phyloP scores from a whole-genome alignment of 2,888 invertebrate genomes.

The Rhingia campestris region DNA sequence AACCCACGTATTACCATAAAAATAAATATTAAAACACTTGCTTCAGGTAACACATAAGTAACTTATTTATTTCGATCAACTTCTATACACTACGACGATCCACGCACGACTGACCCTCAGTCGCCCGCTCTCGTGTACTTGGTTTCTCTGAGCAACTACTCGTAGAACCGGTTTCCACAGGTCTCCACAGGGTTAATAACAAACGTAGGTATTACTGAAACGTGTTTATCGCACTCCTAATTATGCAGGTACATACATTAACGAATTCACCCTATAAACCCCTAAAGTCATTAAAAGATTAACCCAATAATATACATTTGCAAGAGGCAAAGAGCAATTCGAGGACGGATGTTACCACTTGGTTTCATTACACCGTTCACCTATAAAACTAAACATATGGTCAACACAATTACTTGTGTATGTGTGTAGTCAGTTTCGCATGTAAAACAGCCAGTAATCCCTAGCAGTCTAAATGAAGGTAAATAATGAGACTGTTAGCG shows the following conservation, averaged over 20 bases:
- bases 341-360: slow-evolving; percentile 42
- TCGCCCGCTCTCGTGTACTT: too few relatives aligned
- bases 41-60: too few relatives aligned
- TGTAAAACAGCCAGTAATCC: slow-evolving; percentile 61
- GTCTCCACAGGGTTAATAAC: too few relatives aligned
- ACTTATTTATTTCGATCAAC: too few relatives aligned
- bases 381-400: slow-evolving; percentile 12
- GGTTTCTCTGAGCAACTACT: too few relatives aligned
- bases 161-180: too few relatives aligned
- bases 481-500: slow-evolving; percentile 61
- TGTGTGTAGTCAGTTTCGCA: slow-evolving; percentile 15
- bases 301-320: slow-evolving; percentile 77
- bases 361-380: slow-evolving; percentile 26
- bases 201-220: slow-evolving; percentile 4
- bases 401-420: slow-evolving; percentile 19
- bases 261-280: slow-evolving; percentile 38
- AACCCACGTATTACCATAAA: too few relatives aligned
- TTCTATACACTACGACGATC: too few relatives aligned
- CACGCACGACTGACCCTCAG: too few relatives aligned
- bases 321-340: slow-evolving; percentile 50
- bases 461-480: slow-evolving; percentile 49
- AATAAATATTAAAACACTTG: too few relatives aligned
- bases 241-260: slow-evolving; percentile 50
- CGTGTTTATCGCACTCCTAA: slow-evolving; percentile 36
- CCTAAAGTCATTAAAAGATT: slow-evolving; percentile 82